A percentile compares a stretch with the other conserved stretches of the same genome.
These are phyloP conservation scores for Triplophysa siluroides DNA, from an alignment of 2,113 vertebrate genomes.

Conservation along the genomic window DNA sequence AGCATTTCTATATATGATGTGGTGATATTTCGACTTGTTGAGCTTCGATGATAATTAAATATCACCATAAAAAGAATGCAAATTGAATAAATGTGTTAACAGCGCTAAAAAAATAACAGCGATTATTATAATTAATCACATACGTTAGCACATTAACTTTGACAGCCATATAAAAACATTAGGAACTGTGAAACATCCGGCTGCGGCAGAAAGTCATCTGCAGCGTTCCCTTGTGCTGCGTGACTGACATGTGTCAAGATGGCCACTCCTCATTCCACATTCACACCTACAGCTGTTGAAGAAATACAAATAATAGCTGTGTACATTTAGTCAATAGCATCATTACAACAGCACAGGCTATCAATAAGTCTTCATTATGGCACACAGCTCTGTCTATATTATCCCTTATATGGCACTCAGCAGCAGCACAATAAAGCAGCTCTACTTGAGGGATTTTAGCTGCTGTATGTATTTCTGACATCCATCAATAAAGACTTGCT, in stretches of 20 bases:
- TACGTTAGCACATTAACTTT: not conserved
- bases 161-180: conserved; percentile 9
- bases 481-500: conserved; percentile 70
- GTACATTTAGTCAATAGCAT: conserved; percentile 70
- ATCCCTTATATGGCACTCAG: conserved; percentile 62
- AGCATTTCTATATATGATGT: conserved; percentile 54
- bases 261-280: conserved; percentile 60
- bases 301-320: conserved; percentile 72
- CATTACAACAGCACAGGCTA: conserved; percentile 66
- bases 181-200: conserved; percentile 25
- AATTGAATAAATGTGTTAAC: conserved; percentile 38
- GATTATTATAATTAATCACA: not conserved
- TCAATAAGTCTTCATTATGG: conserved; percentile 76
- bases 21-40: conserved; percentile 10
- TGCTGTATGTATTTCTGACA: conserved; percentile 70
- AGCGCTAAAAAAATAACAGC: not conserved
- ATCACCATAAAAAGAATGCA: not conserved
- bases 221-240: conserved; percentile 47
- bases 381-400: conserved; percentile 69
- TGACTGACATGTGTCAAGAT: conserved; percentile 68
- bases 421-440: conserved; percentile 57
- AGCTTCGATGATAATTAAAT: conserved; percentile 25
- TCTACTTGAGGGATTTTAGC: conserved; percentile 61
- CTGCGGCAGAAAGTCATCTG: not conserved
- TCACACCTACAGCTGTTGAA: conserved; percentile 65